These are phyloP conservation scores for Stegastes partitus DNA, from an alignment of 2,113 vertebrate species.

Conservation along the genomic window DNA sequence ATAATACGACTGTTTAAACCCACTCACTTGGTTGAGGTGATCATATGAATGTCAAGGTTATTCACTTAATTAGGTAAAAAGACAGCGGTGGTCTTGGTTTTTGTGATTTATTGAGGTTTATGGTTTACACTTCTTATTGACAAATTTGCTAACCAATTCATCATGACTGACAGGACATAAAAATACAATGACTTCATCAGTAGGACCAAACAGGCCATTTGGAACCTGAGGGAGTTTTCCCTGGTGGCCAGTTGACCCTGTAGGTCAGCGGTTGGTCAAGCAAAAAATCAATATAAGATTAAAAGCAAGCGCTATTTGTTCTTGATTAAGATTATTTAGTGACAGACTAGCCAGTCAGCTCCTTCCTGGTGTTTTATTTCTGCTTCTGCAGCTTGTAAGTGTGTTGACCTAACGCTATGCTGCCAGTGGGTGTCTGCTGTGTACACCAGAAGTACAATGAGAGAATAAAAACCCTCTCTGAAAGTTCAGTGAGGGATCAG, in stretches of 20 bases:
- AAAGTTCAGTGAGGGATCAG: neutral
- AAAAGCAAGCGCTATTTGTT: neutral
- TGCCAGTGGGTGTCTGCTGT: too few relatives aligned
- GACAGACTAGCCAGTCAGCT: neutral
- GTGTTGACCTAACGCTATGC: too few relatives aligned
- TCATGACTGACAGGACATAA: neutral
- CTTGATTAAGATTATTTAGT: neutral
- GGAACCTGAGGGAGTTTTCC: constrained; percentile 29
- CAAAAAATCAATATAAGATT: constrained; percentile 20
- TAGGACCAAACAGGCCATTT: neutral
- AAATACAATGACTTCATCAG: constrained; percentile 17
- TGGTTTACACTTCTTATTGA: neutral
- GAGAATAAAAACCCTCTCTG: too few relatives aligned
- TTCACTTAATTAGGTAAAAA: neutral
- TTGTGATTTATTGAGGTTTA: neutral
- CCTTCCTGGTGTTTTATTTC: neutral
- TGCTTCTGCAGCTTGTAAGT: too few relatives aligned
- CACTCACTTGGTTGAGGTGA: neutral
- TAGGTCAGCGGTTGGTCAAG: constrained; percentile 8
- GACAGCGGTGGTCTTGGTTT: neutral
- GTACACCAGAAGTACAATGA: too few relatives aligned
- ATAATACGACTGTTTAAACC: neutral
- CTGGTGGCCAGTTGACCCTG: constrained; percentile 15
- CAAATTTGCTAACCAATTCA: constrained; percentile 2
- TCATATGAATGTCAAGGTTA: neutral